Evolutionary conservation across 2,113 vertebrate genomes (phyloP).

Genomic region (cattle (Bos taurus)): DNA sequence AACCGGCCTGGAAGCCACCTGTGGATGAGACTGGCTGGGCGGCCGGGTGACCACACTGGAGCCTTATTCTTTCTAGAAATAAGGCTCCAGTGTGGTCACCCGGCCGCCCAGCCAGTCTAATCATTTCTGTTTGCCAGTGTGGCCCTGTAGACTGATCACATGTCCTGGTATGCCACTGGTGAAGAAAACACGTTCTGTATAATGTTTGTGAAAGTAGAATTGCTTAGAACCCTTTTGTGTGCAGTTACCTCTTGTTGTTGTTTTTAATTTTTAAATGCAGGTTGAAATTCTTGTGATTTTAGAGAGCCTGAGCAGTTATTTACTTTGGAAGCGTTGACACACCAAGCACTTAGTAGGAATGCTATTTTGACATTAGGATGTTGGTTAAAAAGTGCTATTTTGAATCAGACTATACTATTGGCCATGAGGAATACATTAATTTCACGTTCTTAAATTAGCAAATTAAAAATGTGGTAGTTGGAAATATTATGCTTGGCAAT

Average conservation of each 20-base stretch:
- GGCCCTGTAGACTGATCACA: neutral
- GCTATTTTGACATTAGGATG: neutral
- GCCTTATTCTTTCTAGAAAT: neutral
- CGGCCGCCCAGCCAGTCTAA: too few species aligned
- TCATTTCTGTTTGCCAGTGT: neutral
- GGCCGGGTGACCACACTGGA: fast-evolving
- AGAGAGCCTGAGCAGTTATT: neutral
- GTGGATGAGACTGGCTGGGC: neutral
- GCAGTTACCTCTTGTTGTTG: neutral
- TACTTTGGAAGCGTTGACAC: neutral
- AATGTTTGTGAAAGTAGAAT: neutral
- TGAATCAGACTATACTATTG: neutral
- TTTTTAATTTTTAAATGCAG: neutral
- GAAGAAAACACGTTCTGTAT: neutral
- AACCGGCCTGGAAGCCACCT: neutral
- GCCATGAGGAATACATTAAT: neutral
- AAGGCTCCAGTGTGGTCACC: too few species aligned
- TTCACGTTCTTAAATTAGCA: neutral
- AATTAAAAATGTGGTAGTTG: conserved; percentile 40
- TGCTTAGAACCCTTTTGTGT: neutral
- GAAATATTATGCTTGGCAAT: neutral
- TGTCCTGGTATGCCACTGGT: neutral
- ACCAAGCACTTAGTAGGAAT: neutral
- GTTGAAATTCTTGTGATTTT: conserved; percentile 39
- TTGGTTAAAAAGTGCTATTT: neutral